A percentile compares a stretch with the other conserved stretches of the same genome.
Evolutionary conservation across 2,888 invertebrate genomes (phyloP).

Genomic region (Ormyrus pomaceus): DNA sequence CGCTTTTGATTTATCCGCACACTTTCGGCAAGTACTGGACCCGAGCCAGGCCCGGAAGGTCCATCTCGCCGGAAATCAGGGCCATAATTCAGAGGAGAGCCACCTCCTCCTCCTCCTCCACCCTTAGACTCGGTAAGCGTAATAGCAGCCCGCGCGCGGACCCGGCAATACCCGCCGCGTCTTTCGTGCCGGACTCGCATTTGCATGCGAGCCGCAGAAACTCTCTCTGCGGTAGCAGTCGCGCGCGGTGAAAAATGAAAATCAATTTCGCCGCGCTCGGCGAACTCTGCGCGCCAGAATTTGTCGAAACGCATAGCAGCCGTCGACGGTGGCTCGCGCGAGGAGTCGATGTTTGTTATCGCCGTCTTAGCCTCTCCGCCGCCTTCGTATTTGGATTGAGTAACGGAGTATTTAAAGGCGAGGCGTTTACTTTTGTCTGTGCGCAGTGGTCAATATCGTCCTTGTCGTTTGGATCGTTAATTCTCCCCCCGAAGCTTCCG

Average conservation of each 20-base stretch:
- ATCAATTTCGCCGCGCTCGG: constrained; percentile 23
- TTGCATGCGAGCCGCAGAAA: constrained; percentile 12
- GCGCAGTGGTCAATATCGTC: too few species aligned
- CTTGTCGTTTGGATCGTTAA: not conserved
- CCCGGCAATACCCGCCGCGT: not conserved
- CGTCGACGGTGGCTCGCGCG: not conserved
- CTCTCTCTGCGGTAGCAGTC: not conserved
- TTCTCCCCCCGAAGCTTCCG: not conserved
- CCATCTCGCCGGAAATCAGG: constrained; percentile 68
- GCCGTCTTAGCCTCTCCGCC: not conserved
- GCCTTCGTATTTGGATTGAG: not conserved
- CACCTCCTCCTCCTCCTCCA: too few species aligned
- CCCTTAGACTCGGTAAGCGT: too few species aligned
- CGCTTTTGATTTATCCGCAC: constrained; percentile 63
- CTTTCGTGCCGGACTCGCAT: not conserved
- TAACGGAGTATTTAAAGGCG: not conserved
- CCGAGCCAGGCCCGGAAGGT: constrained; percentile 65
- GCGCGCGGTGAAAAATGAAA: constrained; percentile 37
- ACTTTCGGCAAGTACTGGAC: constrained; percentile 64
- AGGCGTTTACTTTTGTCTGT: too few species aligned
- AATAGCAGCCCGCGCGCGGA: not conserved
- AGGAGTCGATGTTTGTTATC: constrained; percentile 23
- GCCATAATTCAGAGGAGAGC: constrained; percentile 62
- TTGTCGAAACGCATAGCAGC: constrained; percentile 13
- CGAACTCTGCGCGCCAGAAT: not conserved